These are phyloP conservation scores for Bombus consobrinus DNA, from an alignment of 1,140 invertebrate genomes.

Conservation along the genomic window DNA sequence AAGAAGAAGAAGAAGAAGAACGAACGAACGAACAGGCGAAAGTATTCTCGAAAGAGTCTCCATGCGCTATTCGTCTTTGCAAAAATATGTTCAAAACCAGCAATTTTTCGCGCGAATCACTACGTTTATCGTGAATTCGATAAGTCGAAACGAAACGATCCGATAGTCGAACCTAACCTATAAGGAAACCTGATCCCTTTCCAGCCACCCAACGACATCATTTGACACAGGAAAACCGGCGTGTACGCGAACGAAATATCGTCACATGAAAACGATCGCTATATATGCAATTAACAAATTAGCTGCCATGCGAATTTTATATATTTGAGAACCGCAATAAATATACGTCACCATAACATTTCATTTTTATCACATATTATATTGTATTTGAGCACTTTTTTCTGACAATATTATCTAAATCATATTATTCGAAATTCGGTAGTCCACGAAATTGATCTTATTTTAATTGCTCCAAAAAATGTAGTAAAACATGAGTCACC, in stretches of 20 bases:
- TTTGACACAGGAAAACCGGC: slow-evolving; percentile 38
- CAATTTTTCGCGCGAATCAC: not conserved
- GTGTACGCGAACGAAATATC: not conserved
- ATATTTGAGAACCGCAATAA: too few species aligned
- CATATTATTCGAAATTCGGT: too few species aligned
- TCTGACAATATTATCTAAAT: too few species aligned
- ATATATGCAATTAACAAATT: not conserved
- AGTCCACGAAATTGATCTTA: too few species aligned
- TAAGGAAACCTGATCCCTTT: not conserved
- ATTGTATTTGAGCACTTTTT: too few species aligned
- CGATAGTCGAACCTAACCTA: slow-evolving; percentile 35
- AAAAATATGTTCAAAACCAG: not conserved
- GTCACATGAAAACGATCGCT: not conserved
- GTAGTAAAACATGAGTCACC: too few species aligned
- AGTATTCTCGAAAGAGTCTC: slow-evolving; percentile 2
- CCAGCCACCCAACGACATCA: not conserved
- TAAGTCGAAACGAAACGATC: not conserved
- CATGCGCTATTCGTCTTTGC: not conserved
- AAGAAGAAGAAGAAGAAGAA: not conserved
- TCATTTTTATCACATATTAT: too few species aligned
- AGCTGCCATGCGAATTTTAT: too few species aligned
- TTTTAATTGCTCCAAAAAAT: too few species aligned
- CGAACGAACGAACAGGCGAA: slow-evolving; percentile 34
- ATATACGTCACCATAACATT: too few species aligned
- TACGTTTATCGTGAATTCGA: slow-evolving; percentile 23